These are phyloP conservation scores for Telmatochromis brachygnathus DNA, from an alignment of 2,113 vertebrate species.

Conservation along the genomic window DNA sequence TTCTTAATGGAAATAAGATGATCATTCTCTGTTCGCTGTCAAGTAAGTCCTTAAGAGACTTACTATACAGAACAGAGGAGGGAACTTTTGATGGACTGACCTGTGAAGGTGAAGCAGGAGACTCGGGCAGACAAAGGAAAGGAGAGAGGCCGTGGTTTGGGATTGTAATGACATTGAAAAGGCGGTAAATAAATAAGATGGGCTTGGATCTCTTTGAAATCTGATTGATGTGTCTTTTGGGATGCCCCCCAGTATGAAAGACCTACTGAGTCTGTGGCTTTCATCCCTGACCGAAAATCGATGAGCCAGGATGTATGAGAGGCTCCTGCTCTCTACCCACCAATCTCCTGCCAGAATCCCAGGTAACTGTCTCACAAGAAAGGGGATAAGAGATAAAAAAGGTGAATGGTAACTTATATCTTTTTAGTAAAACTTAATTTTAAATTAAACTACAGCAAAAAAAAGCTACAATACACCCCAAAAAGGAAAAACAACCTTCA, in stretches of 20 bases:
- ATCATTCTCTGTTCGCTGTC: constrained; percentile 49
- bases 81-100: constrained; percentile 59
- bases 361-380: constrained; percentile 43
- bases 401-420: not conserved
- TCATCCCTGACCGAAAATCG: constrained; percentile 66
- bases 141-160: constrained; percentile 29
- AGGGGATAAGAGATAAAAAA: constrained; percentile 9
- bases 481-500: not conserved
- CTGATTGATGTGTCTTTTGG: constrained; percentile 71
- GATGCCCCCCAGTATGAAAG: constrained; percentile 61
- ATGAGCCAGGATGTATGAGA: constrained; percentile 62
- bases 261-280: constrained; percentile 66
- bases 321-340: constrained; percentile 45
- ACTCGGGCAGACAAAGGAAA: constrained; percentile 6
- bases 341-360: constrained; percentile 52
- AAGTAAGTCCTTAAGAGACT: constrained; percentile 42
- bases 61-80: not conserved
- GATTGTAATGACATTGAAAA: constrained; percentile 62
- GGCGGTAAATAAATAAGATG: constrained; percentile 69
- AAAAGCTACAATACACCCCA: not conserved
- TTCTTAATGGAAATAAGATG: constrained; percentile 40
- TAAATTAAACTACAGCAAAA: not conserved
- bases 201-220: constrained; percentile 60
- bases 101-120: constrained; percentile 55
- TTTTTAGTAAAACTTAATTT: not conserved